Conservation (phyloP, 1,140 invertebrate species). For the Bombus polaris region DNA sequence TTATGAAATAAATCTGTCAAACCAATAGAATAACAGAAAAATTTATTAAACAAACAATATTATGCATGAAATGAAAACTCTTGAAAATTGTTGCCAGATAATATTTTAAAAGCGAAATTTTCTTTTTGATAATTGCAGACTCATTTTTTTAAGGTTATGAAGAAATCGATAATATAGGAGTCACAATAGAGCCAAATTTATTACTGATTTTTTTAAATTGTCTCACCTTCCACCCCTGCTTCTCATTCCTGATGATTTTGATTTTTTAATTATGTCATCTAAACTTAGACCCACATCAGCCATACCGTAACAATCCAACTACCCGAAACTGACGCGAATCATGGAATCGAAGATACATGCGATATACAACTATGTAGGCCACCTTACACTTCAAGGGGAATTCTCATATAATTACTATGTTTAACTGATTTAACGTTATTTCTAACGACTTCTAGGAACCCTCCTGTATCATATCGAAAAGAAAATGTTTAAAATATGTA, state of each 20-base stretch:
- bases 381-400: background rate
- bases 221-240: conserved; percentile 74
- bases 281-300: conserved; percentile 72
- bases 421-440: too few species aligned
- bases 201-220: conserved; percentile 12
- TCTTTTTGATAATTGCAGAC: background rate
- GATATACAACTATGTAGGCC: background rate
- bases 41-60: background rate
- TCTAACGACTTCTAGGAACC: background rate
- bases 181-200: background rate
- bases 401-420: background rate
- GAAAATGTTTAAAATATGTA: background rate
- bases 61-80: too few species aligned
- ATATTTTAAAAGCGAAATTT: background rate
- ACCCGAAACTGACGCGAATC: conserved; percentile 37
- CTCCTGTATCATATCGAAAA: background rate
- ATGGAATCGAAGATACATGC: conserved; percentile 19
- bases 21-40: background rate
- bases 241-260: conserved; percentile 72
- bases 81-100: background rate
- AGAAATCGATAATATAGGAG: conserved; percentile 20
- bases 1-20: too few species aligned
- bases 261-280: conserved; percentile 80
- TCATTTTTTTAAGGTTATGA: conserved; percentile 52
- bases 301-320: conserved; percentile 59